These are phyloP conservation scores for Mustela lutreola DNA, from an alignment of 2,113 vertebrate species.

Conservation along the genomic window DNA sequence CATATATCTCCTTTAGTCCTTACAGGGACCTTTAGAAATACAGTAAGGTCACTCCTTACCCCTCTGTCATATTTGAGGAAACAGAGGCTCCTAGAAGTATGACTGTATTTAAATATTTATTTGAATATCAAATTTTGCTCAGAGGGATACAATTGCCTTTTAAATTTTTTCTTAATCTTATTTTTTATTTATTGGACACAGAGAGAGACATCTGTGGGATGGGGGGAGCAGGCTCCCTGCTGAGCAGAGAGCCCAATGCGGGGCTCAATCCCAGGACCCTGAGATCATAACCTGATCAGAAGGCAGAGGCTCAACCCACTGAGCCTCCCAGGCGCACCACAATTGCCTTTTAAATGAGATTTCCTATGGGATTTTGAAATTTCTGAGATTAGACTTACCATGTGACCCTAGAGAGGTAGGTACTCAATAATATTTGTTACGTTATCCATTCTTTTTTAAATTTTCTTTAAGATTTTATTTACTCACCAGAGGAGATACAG, in stretches of 20 bases:
- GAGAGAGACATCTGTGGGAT: no score
- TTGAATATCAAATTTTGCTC: constrained; percentile 4
- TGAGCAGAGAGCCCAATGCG: no score
- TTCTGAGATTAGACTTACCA: not conserved
- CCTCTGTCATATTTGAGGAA: not conserved
- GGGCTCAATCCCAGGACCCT: no score
- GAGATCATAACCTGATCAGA: no score
- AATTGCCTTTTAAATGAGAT: not conserved
- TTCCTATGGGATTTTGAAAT: not conserved
- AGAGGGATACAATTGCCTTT: not conserved
- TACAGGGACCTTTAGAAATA: not conserved
- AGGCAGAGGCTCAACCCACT: no score
- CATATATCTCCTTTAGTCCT: not conserved
- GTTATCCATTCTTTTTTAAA: not conserved
- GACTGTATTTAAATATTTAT: not conserved
- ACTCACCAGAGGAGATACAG: no score
- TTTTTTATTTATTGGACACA: no score
- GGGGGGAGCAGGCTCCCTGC: no score
- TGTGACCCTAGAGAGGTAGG: not conserved
- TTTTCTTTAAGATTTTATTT: no score
- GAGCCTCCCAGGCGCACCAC: not conserved
- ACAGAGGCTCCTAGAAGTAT: not conserved
- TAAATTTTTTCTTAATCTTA: not conserved
- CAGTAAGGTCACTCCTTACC: not conserved
- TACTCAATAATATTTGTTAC: not conserved